Evolutionary conservation across 1,140 invertebrate genomes (phyloP).

Genomic region (Scylla paramamosain): DNA sequence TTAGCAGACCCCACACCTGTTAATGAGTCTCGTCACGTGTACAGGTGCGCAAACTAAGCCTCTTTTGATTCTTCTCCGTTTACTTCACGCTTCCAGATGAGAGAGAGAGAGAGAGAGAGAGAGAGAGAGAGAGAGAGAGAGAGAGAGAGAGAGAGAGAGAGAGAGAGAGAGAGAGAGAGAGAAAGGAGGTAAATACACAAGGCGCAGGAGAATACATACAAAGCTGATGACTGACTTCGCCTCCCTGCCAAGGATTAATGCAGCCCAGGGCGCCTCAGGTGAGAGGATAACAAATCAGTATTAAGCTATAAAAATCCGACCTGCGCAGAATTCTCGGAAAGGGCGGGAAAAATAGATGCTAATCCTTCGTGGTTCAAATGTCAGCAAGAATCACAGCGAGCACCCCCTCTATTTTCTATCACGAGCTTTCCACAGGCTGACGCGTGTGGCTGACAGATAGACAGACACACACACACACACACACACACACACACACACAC

Average conservation of each 20-base stretch:
- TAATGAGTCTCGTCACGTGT: neutral
- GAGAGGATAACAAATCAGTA: neutral
- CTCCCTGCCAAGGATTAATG: neutral
- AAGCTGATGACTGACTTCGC: too few species aligned
- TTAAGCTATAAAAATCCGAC: neutral
- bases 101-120: too few species aligned
- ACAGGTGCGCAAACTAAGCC: neutral
- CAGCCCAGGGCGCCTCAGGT: neutral
- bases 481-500: slow-evolving; percentile 11
- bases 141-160: too few species aligned
- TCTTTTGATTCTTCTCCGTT: too few species aligned
- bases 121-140: too few species aligned
- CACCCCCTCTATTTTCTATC: neutral
- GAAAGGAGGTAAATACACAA: too few species aligned
- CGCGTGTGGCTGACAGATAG: neutral
- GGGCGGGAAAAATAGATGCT: neutral
- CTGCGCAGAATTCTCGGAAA: neutral
- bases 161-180: too few species aligned
- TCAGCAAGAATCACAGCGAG: neutral
- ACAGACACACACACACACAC: slow-evolving; percentile 3
- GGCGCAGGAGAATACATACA: too few species aligned
- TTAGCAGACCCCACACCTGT: neutral
- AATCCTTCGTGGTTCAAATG: neutral
- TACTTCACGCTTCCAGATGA: too few species aligned
- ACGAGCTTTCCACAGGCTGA: neutral